phyloP scores from a whole-genome alignment of 1,140 invertebrate species.

The Cotesia chilonis region DNA sequence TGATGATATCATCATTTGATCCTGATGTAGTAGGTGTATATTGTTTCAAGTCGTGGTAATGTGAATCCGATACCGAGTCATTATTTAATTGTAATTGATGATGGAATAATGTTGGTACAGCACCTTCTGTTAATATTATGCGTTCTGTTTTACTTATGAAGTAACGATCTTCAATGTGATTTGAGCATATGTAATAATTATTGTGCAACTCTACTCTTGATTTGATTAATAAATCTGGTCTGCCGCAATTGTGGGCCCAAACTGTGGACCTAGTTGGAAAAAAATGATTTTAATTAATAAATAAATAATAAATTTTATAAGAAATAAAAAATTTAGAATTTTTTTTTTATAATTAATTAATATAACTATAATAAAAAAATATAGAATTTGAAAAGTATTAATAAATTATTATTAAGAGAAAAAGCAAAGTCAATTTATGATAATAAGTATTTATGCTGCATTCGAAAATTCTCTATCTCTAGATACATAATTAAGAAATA shows the following conservation, averaged over 20 bases:
- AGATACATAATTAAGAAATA: too few relatives aligned
- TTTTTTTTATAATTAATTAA: too few relatives aligned
- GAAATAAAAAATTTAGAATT: neutral
- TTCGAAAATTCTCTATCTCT: too few relatives aligned
- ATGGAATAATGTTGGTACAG: slow-evolving; percentile 45
- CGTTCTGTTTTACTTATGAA: slow-evolving; percentile 46
- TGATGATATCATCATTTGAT: slow-evolving; percentile 14
- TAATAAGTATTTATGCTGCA: too few relatives aligned
- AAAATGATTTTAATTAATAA: neutral
- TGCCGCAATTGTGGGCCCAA: slow-evolving; percentile 47
- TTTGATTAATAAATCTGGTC: slow-evolving; percentile 45
- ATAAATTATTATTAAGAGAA: too few relatives aligned
- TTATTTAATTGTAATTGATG: neutral
- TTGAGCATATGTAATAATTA: slow-evolving; percentile 49
- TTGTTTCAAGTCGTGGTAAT: slow-evolving; percentile 3
- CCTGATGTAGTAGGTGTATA: neutral
- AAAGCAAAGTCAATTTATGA: too few relatives aligned
- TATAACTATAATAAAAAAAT: too few relatives aligned
- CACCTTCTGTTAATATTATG: slow-evolving; percentile 41
- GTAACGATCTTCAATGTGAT: slow-evolving; percentile 48
- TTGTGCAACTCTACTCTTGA: slow-evolving; percentile 45
- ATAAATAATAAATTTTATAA: neutral
- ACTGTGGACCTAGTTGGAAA: slow-evolving; percentile 42
- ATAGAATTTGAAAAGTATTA: neutral
- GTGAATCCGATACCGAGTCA: neutral